These are phyloP conservation scores for Zoanthus sansibaricus DNA, from an alignment of 92 coral and sea anemone species.

Conservation along the genomic window DNA sequence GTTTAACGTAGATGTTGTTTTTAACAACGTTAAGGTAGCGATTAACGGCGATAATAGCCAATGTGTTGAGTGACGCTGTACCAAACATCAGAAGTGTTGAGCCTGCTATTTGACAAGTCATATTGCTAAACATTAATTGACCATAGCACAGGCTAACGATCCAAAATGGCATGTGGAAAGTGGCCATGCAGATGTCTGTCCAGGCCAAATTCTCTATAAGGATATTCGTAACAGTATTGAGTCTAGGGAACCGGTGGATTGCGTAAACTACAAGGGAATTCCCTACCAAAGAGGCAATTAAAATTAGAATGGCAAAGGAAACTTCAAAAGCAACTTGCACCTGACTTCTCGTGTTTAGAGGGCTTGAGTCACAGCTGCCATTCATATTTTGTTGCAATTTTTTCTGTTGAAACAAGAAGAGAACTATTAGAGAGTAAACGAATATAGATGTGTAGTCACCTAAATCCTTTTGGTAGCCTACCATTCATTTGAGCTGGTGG, in stretches of 20 bases:
- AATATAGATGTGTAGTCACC: too few relatives aligned
- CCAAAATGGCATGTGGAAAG: constrained; percentile 84
- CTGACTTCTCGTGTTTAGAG: constrained; percentile 52
- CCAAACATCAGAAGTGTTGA: constrained; percentile 72
- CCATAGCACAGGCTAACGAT: constrained; percentile 66
- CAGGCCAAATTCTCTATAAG: constrained; percentile 79
- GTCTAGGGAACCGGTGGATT: constrained; percentile 64
- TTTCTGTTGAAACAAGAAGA: not conserved
- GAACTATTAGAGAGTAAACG: too few relatives aligned
- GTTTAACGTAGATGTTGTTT: constrained; percentile 49
- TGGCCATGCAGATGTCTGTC: constrained; percentile 81
- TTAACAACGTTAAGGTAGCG: constrained; percentile 75
- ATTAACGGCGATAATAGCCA: constrained; percentile 77
- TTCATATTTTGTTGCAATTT: constrained; percentile 4
- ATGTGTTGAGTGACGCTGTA: constrained; percentile 71
- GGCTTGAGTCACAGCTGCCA: not conserved
- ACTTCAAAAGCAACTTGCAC: constrained; percentile 69
- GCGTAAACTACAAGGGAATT: constrained; percentile 77
- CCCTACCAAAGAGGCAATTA: constrained; percentile 60
- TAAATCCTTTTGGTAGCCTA: too few relatives aligned
- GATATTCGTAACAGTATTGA: constrained; percentile 72
- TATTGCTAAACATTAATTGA: constrained; percentile 62
- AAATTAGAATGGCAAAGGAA: constrained; percentile 48
- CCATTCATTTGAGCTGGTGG: too few relatives aligned
- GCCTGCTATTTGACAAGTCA: constrained; percentile 61